Evolutionary conservation across 2,113 vertebrate genomes (phyloP).

Genomic region (Pteronura brasiliensis): DNA sequence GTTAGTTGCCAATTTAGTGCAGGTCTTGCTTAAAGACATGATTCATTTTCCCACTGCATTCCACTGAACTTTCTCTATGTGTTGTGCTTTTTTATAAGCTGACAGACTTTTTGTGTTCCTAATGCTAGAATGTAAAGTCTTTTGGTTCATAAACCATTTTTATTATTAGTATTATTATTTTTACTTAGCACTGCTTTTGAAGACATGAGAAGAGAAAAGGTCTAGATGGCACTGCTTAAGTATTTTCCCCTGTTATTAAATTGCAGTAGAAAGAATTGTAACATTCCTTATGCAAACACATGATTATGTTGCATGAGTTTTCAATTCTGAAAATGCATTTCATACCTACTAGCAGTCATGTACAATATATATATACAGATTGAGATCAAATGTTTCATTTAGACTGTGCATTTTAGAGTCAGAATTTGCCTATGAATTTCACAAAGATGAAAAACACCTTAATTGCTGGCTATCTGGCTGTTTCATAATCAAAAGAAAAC

Average conservation of each 20-base stretch:
- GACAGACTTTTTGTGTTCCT: slow-evolving; percentile 75
- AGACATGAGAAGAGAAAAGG: slow-evolving; percentile 82
- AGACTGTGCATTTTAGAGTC: slow-evolving; percentile 88
- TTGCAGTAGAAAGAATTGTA: slow-evolving; percentile 83
- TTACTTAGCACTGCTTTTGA: slow-evolving; percentile 77
- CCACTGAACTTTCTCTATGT: slow-evolving; percentile 66
- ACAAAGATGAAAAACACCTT: slow-evolving; percentile 93
- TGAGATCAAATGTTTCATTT: slow-evolving; percentile 94
- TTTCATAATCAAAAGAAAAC: slow-evolving; percentile 74
- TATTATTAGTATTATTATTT: slow-evolving; percentile 10
- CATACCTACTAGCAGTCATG: slow-evolving; percentile 97
- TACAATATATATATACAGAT: slow-evolving; percentile 97
- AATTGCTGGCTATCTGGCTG: slow-evolving; percentile 89
- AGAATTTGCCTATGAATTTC: slow-evolving; percentile 91
- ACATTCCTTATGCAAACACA: slow-evolving; percentile 91
- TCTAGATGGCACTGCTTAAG: slow-evolving; percentile 83
- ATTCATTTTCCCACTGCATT: slow-evolving; percentile 64
- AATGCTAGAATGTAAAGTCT: slow-evolving; percentile 76
- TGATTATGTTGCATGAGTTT: slow-evolving; percentile 92
- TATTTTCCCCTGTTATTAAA: slow-evolving; percentile 83
- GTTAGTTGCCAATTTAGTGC: slow-evolving; percentile 68
- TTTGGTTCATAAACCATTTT: slow-evolving; percentile 74
- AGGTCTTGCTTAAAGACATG: slow-evolving; percentile 70
- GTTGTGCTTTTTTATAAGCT: slow-evolving; percentile 89
- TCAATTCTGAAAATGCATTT: slow-evolving; percentile 96